Base-by-base conservation (phyloP, 2,797 vertebrate genomes). In the Lepus oiostolus region DNA sequence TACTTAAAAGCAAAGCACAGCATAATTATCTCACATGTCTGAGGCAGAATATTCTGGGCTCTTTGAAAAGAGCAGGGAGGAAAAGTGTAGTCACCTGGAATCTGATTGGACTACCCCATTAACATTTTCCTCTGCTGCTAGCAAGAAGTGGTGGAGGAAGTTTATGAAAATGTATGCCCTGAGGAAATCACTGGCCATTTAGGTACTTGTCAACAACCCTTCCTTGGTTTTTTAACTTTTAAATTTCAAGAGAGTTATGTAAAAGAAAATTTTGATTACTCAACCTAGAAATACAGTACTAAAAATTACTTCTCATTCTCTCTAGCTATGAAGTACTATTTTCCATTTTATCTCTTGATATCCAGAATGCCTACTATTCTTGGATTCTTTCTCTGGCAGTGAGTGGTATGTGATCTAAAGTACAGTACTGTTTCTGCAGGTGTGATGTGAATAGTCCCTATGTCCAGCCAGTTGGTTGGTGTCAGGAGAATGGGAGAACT, bases 401-500 rank as follows among this genome's bases (percentile, higher is more conserved):
- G 9, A 26, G 22, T 30, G 60, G 85, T 60, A 10, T 1, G 2
- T 21, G 24, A 21, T 71, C 88, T 96, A 76, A 96, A 95, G 81
- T 6, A 60, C 70, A 65, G 76, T 72, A 71, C 47, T 96, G 72
- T 95, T 96, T 96, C 84, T 90, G 47, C 95, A 97, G 74, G 90
- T 96, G 95, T 58, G 54, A 47, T 67, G 74, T 54, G 63, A 79
- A 71, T 32, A 89, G 90, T 76, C 35, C 72, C 65, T 96, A 95
- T n/a, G 26, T 95, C 90, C 42, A 19, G 89, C 96, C 96, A 5
- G 74, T 63, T 72, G 95, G 30, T 54, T 4, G 96, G 97, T 98
- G 98, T 97, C 96, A 98, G 96, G 97, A 98, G 22, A 98, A 98
- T 22, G 97, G 97, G 92, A 98, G 98, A 70, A 97, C 98, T 90